These are phyloP conservation scores for Pogonocherus hispidulus DNA, from an alignment of 2,888 invertebrate species.

Conservation along the genomic window DNA sequence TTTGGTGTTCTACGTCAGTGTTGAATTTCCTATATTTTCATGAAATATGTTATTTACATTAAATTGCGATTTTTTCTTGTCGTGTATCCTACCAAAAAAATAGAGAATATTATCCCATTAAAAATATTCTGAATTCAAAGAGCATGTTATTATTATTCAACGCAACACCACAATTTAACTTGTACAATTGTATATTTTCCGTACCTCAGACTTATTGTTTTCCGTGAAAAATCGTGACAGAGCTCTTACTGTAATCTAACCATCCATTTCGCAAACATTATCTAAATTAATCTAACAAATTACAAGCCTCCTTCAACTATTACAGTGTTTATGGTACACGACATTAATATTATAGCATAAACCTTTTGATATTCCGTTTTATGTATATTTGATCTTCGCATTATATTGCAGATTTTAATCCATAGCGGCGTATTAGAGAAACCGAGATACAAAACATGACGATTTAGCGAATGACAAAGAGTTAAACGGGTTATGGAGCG, in stretches of 20 bases:
- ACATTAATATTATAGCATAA: slow-evolving; percentile 61
- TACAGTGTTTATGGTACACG: slow-evolving; percentile 60
- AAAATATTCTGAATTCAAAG: too few relatives aligned
- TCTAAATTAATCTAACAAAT: slow-evolving; percentile 65
- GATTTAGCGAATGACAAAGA: slow-evolving; percentile 53
- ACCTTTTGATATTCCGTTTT: too few relatives aligned
- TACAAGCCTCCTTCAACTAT: slow-evolving; percentile 57
- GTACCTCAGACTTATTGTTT: not conserved
- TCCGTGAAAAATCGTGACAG: slow-evolving; percentile 44
- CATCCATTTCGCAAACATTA: slow-evolving; percentile 59
- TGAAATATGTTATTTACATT: too few relatives aligned
- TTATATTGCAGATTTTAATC: slow-evolving; percentile 58
- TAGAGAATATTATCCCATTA: too few relatives aligned
- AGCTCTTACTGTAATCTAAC: slow-evolving; percentile 44
- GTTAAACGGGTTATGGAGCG: slow-evolving; percentile 53
- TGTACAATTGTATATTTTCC: not conserved
- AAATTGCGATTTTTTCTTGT: too few relatives aligned
- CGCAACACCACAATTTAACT: not conserved
- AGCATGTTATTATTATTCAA: too few relatives aligned
- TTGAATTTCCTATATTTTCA: too few relatives aligned
- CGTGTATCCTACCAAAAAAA: too few relatives aligned
- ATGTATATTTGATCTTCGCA: slow-evolving; percentile 54
- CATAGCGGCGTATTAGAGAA: slow-evolving; percentile 50
- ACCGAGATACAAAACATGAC: slow-evolving; percentile 50
- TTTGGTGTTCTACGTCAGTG: too few relatives aligned